Evolutionary conservation across 2,113 vertebrate species (phyloP), one percentile per base, ranked within the genome.

Genomic region (Pholis gunnellus): DNA sequence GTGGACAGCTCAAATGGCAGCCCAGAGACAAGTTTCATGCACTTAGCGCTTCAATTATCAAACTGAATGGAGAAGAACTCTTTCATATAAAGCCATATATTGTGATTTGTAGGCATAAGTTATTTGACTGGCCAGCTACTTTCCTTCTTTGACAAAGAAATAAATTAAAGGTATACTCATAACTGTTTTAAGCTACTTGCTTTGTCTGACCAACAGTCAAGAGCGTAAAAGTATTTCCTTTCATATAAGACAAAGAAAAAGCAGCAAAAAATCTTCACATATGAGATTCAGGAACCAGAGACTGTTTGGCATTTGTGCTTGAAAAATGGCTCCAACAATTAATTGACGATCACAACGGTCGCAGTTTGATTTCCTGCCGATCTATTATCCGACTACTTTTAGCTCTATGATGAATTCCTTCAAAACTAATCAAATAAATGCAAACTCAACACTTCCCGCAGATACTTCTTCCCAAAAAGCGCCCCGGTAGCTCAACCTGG

Each of bases 1-100:
- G 72, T 61, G 78, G 63, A 82, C 79, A 59, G 76, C 78, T 82
- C 79, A 89, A 87, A 88, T 76, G 72, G 84, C 67, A 73, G 82
- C 84, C 77, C 31, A 56, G 85, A 69, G 84, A 83, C 78, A 48
- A 63, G 44, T 36, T 83, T 81, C 31, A 71, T 61, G 66, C 59
- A 34, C 52, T 42, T 31, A 86, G 56, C 17, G 20, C 60, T 77
- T 75, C 27, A 81, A 79, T 87, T 73, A 74, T 70, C 54, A 59
- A 84, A 75, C 44, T 82, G 63, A 25, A 76, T 82, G 77, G 50
- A 80, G 86, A 83, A 72, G 9, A 74, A 75, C 17, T 67, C 20
- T 8, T 69, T 84, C 22, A 73, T 22, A 73, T 29, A 29, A 59
- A 27, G 29, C 1, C 72, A 63, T n/a, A 52, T 5, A 44, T 34